phyloP scores from a whole-genome alignment of 2,113 vertebrate genomes.

The Passer domesticus region DNA sequence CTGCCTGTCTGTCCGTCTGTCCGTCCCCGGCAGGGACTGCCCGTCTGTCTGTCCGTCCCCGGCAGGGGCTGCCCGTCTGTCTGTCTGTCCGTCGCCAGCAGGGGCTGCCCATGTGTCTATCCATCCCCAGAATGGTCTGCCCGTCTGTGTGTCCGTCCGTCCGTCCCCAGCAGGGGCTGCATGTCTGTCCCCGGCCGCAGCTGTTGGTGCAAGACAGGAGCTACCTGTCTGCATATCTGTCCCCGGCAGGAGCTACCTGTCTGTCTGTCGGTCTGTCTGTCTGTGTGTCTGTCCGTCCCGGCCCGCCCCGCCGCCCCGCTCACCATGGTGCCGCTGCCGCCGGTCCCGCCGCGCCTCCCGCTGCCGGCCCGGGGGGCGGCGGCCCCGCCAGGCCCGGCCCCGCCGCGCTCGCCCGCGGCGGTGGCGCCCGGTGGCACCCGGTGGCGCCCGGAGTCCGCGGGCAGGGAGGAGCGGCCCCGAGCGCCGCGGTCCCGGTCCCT shows the following conservation, averaged over 20 bases:
- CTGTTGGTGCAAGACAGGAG: background rate
- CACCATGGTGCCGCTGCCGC: background rate
- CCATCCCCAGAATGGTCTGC: background rate
- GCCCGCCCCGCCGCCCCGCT: background rate
- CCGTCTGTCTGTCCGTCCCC: background rate
- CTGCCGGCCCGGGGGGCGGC: no score
- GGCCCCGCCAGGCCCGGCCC: no score
- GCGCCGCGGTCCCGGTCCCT: accelerated
- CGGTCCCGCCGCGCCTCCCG: no score
- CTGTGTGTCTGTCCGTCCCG: no score
- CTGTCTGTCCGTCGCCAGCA: no score
- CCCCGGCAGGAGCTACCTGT: background rate
- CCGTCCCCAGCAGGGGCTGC: background rate
- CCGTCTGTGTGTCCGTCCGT: no score
- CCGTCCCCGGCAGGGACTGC: no score
- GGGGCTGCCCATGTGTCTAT: background rate
- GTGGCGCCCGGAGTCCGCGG: background rate
- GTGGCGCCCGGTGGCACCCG: background rate
- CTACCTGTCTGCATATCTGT: background rate
- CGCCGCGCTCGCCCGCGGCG: background rate
- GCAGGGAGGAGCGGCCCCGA: background rate
- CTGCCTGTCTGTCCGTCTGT: background rate
- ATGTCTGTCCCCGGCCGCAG: background rate
- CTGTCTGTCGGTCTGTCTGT: background rate
- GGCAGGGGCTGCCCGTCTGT: background rate